Evolutionary conservation across 2,113 vertebrate species (phyloP).

Genomic region (Xiphias gladius): DNA sequence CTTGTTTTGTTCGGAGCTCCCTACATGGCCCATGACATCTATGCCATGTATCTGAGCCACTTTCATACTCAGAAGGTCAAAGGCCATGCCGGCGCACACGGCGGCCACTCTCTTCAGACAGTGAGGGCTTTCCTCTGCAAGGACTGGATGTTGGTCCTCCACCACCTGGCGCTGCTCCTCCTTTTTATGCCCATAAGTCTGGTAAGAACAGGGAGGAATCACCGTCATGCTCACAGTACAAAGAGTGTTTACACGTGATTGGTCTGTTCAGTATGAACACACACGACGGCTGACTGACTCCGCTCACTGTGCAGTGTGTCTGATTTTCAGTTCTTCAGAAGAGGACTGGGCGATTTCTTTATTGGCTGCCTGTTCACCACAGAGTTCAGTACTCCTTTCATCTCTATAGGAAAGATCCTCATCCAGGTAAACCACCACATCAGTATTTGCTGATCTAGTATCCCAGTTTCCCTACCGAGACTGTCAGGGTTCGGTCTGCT

Average conservation of each 20-base stretch:
- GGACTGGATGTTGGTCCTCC: slow-evolving; percentile 89
- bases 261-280: not conserved
- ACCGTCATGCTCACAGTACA: not conserved
- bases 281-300: not conserved
- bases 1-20: slow-evolving; percentile 88
- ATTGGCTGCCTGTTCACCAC: slow-evolving; percentile 90
- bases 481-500: no score
- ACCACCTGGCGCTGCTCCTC: slow-evolving; percentile 87
- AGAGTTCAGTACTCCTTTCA: slow-evolving; percentile 92
- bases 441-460: no score
- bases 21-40: slow-evolving; percentile 90
- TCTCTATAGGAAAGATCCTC: slow-evolving; percentile 89
- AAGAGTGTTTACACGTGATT: not conserved
- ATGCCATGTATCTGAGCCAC: slow-evolving; percentile 91
- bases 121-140: slow-evolving; percentile 86
- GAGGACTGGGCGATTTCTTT: slow-evolving; percentile 92
- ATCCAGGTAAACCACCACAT: slow-evolving; percentile 85
- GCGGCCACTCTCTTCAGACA: slow-evolving; percentile 72
- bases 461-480: not conserved
- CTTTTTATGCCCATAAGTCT: slow-evolving; percentile 87
- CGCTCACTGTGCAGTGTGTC: not conserved
- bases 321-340: slow-evolving; percentile 85
- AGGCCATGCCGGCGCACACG: slow-evolving; percentile 12
- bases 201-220: slow-evolving; percentile 76
- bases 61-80: slow-evolving; percentile 82